Evolutionary conservation across 2,797 vertebrate genomes (phyloP).

Genomic region (Gallirallus australis): DNA sequence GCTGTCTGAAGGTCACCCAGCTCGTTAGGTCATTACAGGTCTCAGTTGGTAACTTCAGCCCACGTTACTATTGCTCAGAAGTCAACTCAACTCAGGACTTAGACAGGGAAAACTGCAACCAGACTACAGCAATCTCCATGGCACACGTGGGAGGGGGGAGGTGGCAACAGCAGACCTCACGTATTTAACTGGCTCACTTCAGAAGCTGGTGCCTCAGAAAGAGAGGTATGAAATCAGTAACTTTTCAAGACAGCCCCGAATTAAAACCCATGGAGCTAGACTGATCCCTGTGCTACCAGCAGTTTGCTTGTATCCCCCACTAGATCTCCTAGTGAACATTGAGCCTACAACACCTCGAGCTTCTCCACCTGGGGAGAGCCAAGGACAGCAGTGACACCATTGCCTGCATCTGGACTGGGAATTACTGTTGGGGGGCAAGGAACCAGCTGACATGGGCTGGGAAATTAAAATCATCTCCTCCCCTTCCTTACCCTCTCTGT

Average conservation of each 20-base stretch:
- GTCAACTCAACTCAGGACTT: not conserved
- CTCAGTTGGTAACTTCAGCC: not conserved
- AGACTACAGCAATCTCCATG: not conserved
- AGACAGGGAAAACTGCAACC: not conserved
- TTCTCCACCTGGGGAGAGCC: not conserved
- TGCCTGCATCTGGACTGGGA: not conserved
- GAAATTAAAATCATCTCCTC: not conserved
- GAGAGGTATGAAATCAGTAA: not conserved
- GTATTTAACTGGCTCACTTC: not conserved
- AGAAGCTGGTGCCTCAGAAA: not conserved
- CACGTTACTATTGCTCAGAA: not conserved
- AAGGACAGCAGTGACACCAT: not conserved
- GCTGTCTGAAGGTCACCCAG: not conserved
- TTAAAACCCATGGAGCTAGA: not conserved
- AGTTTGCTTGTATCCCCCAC: not conserved
- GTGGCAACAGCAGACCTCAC: not conserved
- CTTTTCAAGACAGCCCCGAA: not conserved
- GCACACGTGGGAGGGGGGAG: too few relatives aligned
- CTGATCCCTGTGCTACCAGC: not conserved
- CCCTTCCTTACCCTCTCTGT: not conserved
- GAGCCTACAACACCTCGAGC: not conserved
- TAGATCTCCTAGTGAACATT: accelerated
- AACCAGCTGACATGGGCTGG: not conserved
- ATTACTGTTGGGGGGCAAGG: not conserved
- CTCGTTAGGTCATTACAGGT: not conserved